Conservation (phyloP, 2,797 vertebrate species). For the Myotis pilosus region DNA sequence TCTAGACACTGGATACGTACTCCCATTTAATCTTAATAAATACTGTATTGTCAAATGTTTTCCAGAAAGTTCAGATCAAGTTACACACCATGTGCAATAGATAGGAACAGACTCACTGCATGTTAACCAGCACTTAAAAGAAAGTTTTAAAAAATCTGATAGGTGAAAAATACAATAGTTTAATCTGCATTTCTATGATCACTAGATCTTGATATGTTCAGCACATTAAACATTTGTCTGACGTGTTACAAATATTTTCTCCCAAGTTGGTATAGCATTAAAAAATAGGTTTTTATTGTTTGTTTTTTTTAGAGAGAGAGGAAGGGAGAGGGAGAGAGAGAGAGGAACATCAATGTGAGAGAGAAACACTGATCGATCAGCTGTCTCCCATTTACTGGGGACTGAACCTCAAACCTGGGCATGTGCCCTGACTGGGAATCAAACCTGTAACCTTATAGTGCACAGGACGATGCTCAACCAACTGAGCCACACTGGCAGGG, state of each 20-base stretch:
- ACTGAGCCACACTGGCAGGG: no score
- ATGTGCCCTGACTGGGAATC: no score
- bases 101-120: not conserved
- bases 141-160: not conserved
- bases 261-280: not conserved
- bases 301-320: not conserved
- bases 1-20: not conserved
- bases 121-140: not conserved
- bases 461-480: no score
- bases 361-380: no score
- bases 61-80: not conserved
- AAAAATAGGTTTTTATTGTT: not conserved
- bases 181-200: conserved; percentile 40
- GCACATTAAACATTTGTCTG: conserved; percentile 26
- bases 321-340: no score
- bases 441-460: no score
- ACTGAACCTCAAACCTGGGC: no score
- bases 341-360: no score
- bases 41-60: not conserved
- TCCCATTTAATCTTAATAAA: not conserved
- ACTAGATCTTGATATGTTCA: not conserved
- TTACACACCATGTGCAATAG: not conserved
- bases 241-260: not conserved
- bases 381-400: no score
- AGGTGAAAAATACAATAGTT: conserved; percentile 8